Percentiles rank a stretch among this genome's conserved stretches.
Evolutionary conservation across 2,113 vertebrate species (phyloP).

Genomic region (Chitala chitala): DNA sequence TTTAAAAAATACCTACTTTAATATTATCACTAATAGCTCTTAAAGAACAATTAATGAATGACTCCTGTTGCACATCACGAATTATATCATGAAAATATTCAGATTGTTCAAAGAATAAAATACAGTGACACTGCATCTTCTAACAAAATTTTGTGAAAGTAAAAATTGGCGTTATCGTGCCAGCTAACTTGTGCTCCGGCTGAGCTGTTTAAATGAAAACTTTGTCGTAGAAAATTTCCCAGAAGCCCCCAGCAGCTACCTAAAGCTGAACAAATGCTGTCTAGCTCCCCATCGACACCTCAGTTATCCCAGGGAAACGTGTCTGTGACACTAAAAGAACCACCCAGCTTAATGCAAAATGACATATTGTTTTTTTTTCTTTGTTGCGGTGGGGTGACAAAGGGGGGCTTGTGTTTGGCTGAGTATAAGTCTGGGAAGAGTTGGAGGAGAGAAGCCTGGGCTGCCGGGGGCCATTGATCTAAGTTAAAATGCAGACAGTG

Average conservation of each 20-base stretch:
- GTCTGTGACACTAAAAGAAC: conserved; percentile 20
- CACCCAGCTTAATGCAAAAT: conserved; percentile 17
- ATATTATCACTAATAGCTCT: too few species aligned
- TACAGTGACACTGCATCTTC: too few species aligned
- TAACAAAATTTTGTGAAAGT: too few species aligned
- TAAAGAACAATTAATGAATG: too few species aligned
- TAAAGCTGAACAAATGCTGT: conserved; percentile 8
- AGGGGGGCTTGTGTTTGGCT: conserved; percentile 23
- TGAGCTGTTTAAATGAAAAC: too few species aligned
- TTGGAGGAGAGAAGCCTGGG: conserved; percentile 32
- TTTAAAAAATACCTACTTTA: too few species aligned
- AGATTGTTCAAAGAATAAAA: too few species aligned
- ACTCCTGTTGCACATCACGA: too few species aligned
- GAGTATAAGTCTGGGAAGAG: conserved; percentile 33
- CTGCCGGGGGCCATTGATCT: background rate
- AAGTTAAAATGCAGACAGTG: conserved; percentile 55
- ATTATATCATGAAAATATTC: too few species aligned
- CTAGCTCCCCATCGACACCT: conserved; percentile 18
- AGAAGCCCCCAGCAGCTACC: background rate
- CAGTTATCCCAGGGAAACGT: conserved; percentile 18
- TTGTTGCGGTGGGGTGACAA: conserved; percentile 29
- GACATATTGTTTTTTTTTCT: conserved; percentile 20
- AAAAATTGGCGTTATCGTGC: too few species aligned
- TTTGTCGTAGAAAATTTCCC: background rate
- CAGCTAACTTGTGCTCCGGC: too few species aligned